Percentiles rank a stretch among this genome's conserved stretches.
phyloP scores from a whole-genome alignment of 53 echinoderm and acorn worm species.

The Pentamera pediparva region DNA sequence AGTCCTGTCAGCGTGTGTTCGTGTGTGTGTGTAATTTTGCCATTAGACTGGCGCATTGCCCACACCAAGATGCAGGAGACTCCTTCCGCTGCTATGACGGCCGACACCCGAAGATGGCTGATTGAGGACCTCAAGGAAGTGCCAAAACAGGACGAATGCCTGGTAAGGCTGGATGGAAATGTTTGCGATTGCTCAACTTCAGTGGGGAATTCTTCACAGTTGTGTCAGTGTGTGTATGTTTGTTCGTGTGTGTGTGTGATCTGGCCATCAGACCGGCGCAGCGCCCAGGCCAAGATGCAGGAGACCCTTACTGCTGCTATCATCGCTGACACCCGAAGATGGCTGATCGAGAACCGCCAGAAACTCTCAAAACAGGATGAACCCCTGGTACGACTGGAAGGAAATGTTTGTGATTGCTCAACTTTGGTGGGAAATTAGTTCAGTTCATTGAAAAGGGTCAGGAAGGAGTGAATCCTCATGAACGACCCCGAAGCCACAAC shows the following conservation, averaged over 20 bases:
- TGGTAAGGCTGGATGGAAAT: slow-evolving; percentile 42
- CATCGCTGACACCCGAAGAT: slow-evolving; percentile 45
- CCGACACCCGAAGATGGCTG: slow-evolving; percentile 57
- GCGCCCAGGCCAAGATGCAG: slow-evolving; percentile 47
- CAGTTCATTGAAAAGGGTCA: no score
- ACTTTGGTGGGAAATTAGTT: no score
- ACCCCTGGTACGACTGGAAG: slow-evolving; percentile 54
- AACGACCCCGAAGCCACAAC: no score
- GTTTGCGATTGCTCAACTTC: no score
- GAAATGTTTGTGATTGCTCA: no score
- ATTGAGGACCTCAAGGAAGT: slow-evolving; percentile 34
- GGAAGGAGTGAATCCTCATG: no score
- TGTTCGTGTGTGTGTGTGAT: no score
- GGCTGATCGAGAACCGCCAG: slow-evolving; percentile 47
- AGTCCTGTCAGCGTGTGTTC: no score
- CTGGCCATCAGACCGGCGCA: slow-evolving; percentile 39
- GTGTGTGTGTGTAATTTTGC: no score
- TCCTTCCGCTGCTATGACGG: slow-evolving; percentile 41
- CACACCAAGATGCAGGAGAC: slow-evolving; percentile 50
- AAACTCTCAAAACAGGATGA: slow-evolving; percentile 43
- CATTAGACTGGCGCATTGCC: slow-evolving; percentile 29
- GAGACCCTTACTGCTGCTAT: slow-evolving; percentile 49
- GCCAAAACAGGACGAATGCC: slow-evolving; percentile 45
- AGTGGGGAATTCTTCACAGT: no score
- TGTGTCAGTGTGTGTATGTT: no score